Conservation (phyloP, 2,888 invertebrate species). For the Ellobium chinense region DNA sequence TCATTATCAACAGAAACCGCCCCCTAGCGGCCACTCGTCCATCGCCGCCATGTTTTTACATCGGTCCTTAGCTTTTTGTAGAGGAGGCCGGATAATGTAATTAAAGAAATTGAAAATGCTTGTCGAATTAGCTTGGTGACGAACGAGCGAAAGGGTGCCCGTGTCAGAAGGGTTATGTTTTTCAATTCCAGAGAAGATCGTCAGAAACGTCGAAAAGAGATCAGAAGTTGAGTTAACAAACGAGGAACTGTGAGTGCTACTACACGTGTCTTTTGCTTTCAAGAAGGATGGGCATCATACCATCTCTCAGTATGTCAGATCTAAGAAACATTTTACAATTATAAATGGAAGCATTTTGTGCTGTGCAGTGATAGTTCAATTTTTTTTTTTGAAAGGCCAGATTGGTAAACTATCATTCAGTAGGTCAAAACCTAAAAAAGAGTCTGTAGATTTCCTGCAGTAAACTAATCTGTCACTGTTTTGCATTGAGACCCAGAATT, state of each 20-base stretch:
- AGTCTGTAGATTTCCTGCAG: too few species aligned
- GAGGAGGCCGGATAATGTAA: slow-evolving; percentile 27
- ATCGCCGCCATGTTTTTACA: not conserved
- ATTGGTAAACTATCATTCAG: too few species aligned
- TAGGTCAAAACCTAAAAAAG: too few species aligned
- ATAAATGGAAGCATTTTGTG: too few species aligned
- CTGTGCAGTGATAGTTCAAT: too few species aligned
- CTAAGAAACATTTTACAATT: too few species aligned
- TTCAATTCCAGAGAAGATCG: slow-evolving; percentile 11
- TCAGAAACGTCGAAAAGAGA: slow-evolving; percentile 20
- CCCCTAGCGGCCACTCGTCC: not conserved
- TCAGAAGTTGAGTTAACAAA: slow-evolving; percentile 25
- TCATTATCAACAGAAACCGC: slow-evolving; percentile 35
- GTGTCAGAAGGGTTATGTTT: slow-evolving; percentile 31
- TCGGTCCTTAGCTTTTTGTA: not conserved
- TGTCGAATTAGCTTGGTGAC: slow-evolving; percentile 37
- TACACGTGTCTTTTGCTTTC: not conserved
- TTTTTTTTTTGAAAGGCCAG: too few species aligned
- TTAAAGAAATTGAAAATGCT: slow-evolving; percentile 42
- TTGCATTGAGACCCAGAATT: too few species aligned
- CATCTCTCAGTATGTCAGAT: too few species aligned
- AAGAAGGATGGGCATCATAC: too few species aligned
- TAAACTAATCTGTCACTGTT: too few species aligned
- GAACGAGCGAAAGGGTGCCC: slow-evolving; percentile 1
- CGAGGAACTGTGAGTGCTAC: slow-evolving; percentile 1